A percentile compares a stretch with the other conserved stretches of the same genome.
These are phyloP conservation scores for Carlito syrichta DNA, from an alignment of 2,113 vertebrate species.

Conservation along the genomic window DNA sequence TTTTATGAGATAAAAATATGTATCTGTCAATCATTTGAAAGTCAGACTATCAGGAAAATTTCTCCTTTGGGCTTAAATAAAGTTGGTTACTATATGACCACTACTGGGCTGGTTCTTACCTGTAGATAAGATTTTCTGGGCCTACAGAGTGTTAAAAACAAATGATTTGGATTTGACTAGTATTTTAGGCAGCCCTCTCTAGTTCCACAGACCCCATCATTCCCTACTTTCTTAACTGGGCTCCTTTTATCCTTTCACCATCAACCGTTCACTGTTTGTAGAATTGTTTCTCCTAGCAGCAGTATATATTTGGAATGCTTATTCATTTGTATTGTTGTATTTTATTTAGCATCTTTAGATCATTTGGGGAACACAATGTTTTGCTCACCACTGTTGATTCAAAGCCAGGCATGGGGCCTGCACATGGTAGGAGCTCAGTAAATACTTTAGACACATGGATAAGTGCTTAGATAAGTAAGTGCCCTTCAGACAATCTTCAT, in stretches of 20 bases:
- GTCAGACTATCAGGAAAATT: conserved; percentile 8
- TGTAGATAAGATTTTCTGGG: neutral
- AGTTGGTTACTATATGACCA: neutral
- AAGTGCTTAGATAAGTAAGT: neutral
- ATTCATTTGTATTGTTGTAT: neutral
- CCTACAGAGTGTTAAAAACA: neutral
- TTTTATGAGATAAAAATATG: conserved; percentile 33
- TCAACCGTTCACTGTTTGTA: neutral
- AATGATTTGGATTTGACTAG: neutral
- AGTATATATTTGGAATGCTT: neutral
- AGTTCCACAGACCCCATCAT: neutral
- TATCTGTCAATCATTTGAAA: neutral
- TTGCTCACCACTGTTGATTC: neutral
- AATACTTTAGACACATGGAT: neutral
- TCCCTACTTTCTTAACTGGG: neutral
- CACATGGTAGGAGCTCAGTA: neutral
- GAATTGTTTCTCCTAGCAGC: neutral
- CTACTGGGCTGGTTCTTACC: neutral
- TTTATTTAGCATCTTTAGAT: neutral
- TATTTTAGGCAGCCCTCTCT: neutral
- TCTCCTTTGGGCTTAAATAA: conserved; percentile 33
- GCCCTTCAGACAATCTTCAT: neutral
- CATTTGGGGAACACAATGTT: neutral
- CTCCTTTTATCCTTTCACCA: neutral
- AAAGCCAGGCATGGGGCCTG: neutral